Base-by-base conservation (phyloP, 2,113 vertebrate genomes). In the Dascyllus trimaculatus region DNA sequence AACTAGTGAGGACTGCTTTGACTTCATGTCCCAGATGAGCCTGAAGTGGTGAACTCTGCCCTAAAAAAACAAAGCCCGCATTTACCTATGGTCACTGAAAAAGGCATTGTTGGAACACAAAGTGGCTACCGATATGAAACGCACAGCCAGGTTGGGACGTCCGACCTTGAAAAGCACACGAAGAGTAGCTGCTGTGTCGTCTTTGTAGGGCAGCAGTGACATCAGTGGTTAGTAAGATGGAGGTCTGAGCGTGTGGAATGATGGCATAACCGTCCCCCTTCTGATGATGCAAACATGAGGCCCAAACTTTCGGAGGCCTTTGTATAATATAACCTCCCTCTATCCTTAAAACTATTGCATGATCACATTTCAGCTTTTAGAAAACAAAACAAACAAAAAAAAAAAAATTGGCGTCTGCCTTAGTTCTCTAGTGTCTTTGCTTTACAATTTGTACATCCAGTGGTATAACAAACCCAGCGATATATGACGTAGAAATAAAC, bases 371-470 rank as follows among this genome's bases (percentile, higher is more conserved):
- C 82, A 81, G 82, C 86, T 88, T 88, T 90, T 89, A 91, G 67
- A 89, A 90, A 89, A 88, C 26, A 24, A 80, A 85, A 80, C 25
- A 19, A 40, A 54, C 46, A 69, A 78, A 78, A 25, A 66, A 80
- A 63, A 78, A 45, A 66, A 80, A 63, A 79, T 43, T 32, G 70
- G 75, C 73, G 15, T 89, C 85, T 72, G 89, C 91, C 81, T 86
- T 84, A 88, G 60, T 84, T 91, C 85, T 87, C 79, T 91, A 82
- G 83, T 85, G 80, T 90, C 89, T 93, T 92, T 92, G 90, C 91
- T 94, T 94, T 93, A 93, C 88, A 90, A 88, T 94, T 92, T 94
- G 87, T 94, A 94, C 92, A 94, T 94, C 94, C 93, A 94, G 92
- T 93, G 92, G 87, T 88, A 89, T 73, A 93, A 93, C 90, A 93